These are phyloP conservation scores for Pammene aurita DNA, from an alignment of 2,888 invertebrate species.

Conservation along the genomic window DNA sequence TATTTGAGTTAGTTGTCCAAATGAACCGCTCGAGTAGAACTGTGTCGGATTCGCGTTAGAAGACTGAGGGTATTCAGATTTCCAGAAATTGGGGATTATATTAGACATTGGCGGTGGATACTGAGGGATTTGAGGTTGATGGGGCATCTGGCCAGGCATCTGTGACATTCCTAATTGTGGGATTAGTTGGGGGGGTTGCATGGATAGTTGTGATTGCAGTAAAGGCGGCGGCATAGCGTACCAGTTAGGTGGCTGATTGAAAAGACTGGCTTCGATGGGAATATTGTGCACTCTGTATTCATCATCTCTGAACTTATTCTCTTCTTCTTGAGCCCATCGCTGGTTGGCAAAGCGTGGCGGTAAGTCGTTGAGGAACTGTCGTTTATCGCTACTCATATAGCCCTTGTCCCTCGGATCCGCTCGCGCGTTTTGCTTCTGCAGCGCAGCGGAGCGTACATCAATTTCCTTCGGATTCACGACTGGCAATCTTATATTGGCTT, in stretches of 20 bases:
- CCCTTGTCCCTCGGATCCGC: constrained; percentile 72
- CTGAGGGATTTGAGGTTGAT: constrained; percentile 3
- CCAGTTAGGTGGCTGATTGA: constrained; percentile 31
- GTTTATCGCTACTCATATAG: constrained; percentile 74
- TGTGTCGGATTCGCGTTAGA: not conserved
- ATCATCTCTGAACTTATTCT: constrained; percentile 73
- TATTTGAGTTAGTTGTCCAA: constrained; percentile 49
- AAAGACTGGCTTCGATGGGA: constrained; percentile 55
- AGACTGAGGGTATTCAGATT: constrained; percentile 6
- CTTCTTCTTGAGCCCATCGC: constrained; percentile 70
- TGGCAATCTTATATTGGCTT: constrained; percentile 67
- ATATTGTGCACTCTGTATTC: constrained; percentile 51
- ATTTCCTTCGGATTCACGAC: constrained; percentile 81
- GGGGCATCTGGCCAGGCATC: not conserved
- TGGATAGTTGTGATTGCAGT: not conserved
- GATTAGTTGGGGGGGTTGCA: not conserved
- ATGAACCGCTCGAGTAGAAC: constrained; percentile 37
- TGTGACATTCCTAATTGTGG: constrained; percentile 51
- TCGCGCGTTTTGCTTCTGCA: constrained; percentile 76
- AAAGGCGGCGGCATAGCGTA: constrained; percentile 11
- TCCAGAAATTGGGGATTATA: constrained; percentile 8
- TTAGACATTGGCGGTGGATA: constrained; percentile 5
- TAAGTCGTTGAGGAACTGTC: constrained; percentile 73
- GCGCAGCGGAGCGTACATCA: constrained; percentile 75
- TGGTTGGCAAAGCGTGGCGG: constrained; percentile 79